These are phyloP conservation scores for Polyergus mexicanus DNA, from an alignment of 1,140 invertebrate genomes.

Conservation along the genomic window DNA sequence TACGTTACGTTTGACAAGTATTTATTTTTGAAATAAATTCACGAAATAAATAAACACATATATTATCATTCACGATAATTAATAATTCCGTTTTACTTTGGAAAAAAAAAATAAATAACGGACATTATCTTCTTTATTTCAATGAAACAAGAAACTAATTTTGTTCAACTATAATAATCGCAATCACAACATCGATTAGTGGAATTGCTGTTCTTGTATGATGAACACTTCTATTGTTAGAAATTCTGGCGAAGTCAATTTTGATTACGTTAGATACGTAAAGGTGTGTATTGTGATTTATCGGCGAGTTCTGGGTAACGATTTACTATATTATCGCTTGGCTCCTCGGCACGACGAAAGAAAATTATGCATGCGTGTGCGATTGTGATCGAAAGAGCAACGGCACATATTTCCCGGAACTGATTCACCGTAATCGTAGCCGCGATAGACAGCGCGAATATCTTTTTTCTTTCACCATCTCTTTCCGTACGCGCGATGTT, in stretches of 20 bases:
- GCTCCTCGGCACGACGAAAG: neutral
- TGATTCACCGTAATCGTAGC: conserved; percentile 61
- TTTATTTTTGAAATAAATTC: conserved; percentile 48
- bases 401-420: conserved; percentile 60
- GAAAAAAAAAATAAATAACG: neutral
- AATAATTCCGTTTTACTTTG: neutral
- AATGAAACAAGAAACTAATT: neutral
- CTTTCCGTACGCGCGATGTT: conserved; percentile 1
- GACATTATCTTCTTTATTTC: neutral
- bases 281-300: conserved; percentile 35
- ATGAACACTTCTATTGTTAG: neutral
- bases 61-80: neutral
- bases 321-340: conserved; percentile 17
- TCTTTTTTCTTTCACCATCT: conserved; percentile 22
- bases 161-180: too few species aligned
- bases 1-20: neutral
- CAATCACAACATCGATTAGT: too few species aligned
- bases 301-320: conserved; percentile 45
- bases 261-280: neutral
- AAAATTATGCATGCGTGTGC: conserved; percentile 56
- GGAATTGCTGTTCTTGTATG: neutral
- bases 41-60: neutral
- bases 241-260: conserved; percentile 39
- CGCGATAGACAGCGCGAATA: conserved; percentile 63
- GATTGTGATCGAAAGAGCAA: conserved; percentile 54